Evolutionary conservation across 2,888 invertebrate genomes (phyloP), one percentile per base, ranked within the genome.

Genomic region (Alcis repandata): DNA sequence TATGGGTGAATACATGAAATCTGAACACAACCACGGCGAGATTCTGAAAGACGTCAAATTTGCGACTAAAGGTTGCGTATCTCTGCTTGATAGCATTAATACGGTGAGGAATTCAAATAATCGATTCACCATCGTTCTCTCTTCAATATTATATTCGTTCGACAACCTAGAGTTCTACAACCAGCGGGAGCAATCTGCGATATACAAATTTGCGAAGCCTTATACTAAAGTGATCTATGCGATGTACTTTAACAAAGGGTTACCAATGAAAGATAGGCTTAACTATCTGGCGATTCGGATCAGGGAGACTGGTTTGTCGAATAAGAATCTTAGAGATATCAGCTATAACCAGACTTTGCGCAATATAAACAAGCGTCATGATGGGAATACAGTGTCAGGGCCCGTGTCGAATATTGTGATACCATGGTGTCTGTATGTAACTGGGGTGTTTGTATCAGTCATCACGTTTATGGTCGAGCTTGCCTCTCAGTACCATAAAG

Each of bases 181-280:
- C 63, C 65, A 75, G 38, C 75, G 64, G 32, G 85, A 86, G 0
- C 48, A 67, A 9, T 51, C 74, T 33, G 63, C 49, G 9, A 33
- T 83, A 2, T 78, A 79, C 48, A 9, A 41, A 1, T 77, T 87
- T 41, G 22, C 59, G 0, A 67, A 70, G 7, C 84, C 86, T 0
- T 69, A 80, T 7, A 76, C 75, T 3, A 85, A 85, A 57, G 59
- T 84, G 1, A 76, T 87, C 1, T 88, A 85, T 46, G 79, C 80
- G 0, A 82, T 85, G 17, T 90, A 81, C 48, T 70, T 86, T 2
- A 82, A 85, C 52, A 89, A 89, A 69, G 90, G 89, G 0, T 88
- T 90, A 59, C 89, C 88, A 1, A 59, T 83, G 32, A 7, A 62
- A 0, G 59, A 79, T 0, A 73, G 68, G 10, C 52, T 89, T 7